Evolutionary conservation across 2,113 vertebrate genomes (phyloP), one percentile per base, ranked within the genome.

Genomic region (Orthonyx spaldingii): DNA sequence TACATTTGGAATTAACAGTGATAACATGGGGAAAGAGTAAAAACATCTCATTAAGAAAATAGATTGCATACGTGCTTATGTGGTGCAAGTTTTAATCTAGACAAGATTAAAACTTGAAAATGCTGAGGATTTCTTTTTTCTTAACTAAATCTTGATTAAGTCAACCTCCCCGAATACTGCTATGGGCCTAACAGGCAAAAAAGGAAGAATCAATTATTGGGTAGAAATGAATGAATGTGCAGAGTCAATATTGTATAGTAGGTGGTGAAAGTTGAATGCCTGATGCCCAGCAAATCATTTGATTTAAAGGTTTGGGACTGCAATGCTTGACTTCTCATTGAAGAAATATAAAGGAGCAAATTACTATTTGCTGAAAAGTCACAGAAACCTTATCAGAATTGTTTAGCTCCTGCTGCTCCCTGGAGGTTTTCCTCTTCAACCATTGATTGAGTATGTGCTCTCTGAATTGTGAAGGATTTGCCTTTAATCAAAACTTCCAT

Each of bases 301-400:
- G 94, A 97, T 96, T 96, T 96, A 95, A 96, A 96, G 88, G 49
- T 94, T 97, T 92, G 86, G 89, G 91, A 89, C 77, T 80, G 61
- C 77, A 93, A 32, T 89, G 87, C 89, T 90, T 91, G 79, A 78
- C 88, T 96, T 96, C 96, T 95, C 93, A 94, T 68, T 94, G 94
- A 94, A 96, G 79, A 96, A 89, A 84, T 96, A 94, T 91, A 95
- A 96, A 90, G 96, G 92, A 97, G 42, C 83, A 97, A 94, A 97
- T 97, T 93, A 66, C 66, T 92, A 46, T 93, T 95, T 95, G 52
- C 95, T 93, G 86, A 78, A 84, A 96, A 95, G 91, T 96, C 91
- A 72, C 76, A 93, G 94, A 95, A 97, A 95, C 52, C 90, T 87
- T 94, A 94, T 96, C 91, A 83, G 69, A 89, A 96, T 96, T 90